Base-by-base conservation (phyloP, 2,797 vertebrate species). In the Schizopygopsis pylzovi region DNA sequence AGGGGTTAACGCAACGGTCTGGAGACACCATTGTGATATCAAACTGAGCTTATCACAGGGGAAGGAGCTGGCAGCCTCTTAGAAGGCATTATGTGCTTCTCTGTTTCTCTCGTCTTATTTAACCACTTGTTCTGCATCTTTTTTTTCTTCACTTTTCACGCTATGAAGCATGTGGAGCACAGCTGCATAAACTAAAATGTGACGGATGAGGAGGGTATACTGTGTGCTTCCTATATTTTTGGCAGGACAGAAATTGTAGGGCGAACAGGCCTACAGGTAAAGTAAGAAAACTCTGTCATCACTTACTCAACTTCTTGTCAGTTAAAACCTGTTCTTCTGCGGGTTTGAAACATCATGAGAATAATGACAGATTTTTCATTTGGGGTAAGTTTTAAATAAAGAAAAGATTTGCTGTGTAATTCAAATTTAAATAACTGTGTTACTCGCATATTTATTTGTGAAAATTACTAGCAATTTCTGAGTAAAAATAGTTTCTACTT, bases 61-160 rank as follows among this genome's bases (percentile, higher is more conserved):
- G 93, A 93, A 92, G 91, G 91, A 93, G 94, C 93, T 94, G 94
- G 94, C 94, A 94, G 93, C 91, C 93, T 94, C 93, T 95, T 93
- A 93, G 94, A 94, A 95, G 93, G 93, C 94, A 95, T 94, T 94
- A 94, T 94, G 93, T 92, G 92, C 93, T 45, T 39, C 92, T 94
- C 93, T 92, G 91, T 90, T 91, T 94, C 93, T 93, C 91, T 71
- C 18, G 91, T 94, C 63, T 70, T 47, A 59, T 79, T 79, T 41
- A 79, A 63, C 39, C 54, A 79, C 65, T 94, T 90, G 90, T 90
- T 94, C 92, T 93, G 92, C 16, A 73, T 70, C 47, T 67, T 20
- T 80, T 54, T 61, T 22, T 54, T 47, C 15, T 16, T 59, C 91
- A 94, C 93, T 94, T 92, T 80, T 94, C 91, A 94, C 92, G 92